phyloP scores from a whole-genome alignment of 2,113 vertebrate species.

The Deroptyus accipitrinus region DNA sequence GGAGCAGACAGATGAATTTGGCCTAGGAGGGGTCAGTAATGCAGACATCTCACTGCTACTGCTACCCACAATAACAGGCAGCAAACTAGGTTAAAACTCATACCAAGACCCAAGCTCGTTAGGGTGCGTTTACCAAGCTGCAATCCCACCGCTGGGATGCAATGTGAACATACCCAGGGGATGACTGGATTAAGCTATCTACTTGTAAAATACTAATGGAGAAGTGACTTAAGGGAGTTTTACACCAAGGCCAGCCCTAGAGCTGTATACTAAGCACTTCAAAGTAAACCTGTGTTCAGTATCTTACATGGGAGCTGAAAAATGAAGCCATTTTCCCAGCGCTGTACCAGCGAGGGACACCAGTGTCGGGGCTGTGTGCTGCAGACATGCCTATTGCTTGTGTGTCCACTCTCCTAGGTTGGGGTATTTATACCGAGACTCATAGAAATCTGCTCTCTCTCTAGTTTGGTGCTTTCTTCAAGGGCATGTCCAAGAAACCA shows the following conservation, averaged over 20 bases:
- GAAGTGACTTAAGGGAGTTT: not conserved
- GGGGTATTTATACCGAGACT: not conserved
- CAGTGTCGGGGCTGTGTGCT: not conserved
- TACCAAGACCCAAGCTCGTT: not conserved
- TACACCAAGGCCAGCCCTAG: not conserved
- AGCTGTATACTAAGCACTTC: not conserved
- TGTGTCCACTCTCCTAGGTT: not conserved
- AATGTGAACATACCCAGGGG: not conserved
- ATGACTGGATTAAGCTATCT: slow-evolving; percentile 2
- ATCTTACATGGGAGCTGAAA: not conserved
- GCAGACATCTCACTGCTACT: not conserved
- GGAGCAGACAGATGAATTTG: not conserved
- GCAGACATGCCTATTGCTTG: not conserved
- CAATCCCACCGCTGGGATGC: not conserved
- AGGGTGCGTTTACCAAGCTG: not conserved
- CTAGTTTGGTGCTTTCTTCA: not conserved
- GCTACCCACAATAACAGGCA: not conserved
- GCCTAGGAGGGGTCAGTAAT: not conserved
- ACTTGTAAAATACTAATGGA: slow-evolving; percentile 2
- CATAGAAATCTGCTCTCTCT: not conserved
- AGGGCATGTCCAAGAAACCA: not conserved
- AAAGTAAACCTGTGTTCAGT: not conserved
- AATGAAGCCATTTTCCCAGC: not conserved
- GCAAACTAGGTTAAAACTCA: not conserved
- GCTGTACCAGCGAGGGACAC: not conserved